Conservation (phyloP, 2,888 invertebrate species). For the Stegophylla sp. region DNA sequence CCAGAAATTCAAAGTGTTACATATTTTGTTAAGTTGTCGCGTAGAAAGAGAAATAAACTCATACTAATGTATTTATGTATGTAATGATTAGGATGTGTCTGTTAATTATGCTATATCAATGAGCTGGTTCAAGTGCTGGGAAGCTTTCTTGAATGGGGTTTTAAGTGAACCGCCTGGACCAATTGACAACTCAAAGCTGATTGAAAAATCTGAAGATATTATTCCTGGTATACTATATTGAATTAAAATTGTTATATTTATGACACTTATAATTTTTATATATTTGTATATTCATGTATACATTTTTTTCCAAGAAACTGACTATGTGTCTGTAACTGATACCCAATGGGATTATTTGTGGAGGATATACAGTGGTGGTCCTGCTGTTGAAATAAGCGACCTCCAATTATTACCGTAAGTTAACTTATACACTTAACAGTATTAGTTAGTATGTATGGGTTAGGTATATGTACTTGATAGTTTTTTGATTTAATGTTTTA, state of each 20-base stretch:
- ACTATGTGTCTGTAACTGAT: conserved; percentile 82
- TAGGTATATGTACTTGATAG: no score
- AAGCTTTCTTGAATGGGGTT: conserved; percentile 82
- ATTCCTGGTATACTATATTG: conserved; percentile 24
- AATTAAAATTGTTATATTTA: conserved; percentile 23
- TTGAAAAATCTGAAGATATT: conserved; percentile 64
- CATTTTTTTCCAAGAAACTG: no score
- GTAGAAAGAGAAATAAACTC: no score
- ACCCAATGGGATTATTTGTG: conserved; percentile 87
- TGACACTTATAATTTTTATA: conserved; percentile 28
- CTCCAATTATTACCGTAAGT: conserved; percentile 35
- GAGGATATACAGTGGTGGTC: conserved; percentile 88
- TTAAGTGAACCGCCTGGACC: conserved; percentile 82
- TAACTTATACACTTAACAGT: not conserved
- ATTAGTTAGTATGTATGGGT: no score
- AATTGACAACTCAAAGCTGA: conserved; percentile 83
- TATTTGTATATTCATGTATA: no score
- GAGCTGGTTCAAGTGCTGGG: conserved; percentile 91
- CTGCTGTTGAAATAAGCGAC: conserved; percentile 70
- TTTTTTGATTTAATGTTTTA: no score
- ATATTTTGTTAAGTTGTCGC: no score
- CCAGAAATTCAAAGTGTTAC: no score
- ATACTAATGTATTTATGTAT: conserved; percentile 66
- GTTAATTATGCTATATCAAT: conserved; percentile 73
- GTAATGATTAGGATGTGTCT: conserved; percentile 62